These are phyloP conservation scores for Sitta carolinensis DNA, from an alignment of 2,797 vertebrate genomes.

Conservation along the genomic window DNA sequence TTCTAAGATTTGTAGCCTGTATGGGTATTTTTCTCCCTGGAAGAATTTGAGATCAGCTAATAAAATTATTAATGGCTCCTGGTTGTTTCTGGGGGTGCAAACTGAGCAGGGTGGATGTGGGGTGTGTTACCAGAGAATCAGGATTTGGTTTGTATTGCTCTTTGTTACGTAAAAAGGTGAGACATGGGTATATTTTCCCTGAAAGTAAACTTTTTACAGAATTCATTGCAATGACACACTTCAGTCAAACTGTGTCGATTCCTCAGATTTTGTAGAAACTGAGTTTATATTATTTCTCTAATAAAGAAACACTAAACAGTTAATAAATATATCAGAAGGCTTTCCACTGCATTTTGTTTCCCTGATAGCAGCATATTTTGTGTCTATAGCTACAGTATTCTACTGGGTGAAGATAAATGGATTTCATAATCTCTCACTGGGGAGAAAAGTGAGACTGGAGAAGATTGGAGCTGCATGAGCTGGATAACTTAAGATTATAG, in stretches of 20 bases:
- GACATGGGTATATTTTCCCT: background rate
- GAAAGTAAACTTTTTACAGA: constrained; percentile 27
- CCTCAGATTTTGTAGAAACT: background rate
- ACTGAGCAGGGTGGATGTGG: background rate
- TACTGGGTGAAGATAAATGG: constrained; percentile 58
- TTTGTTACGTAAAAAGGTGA: background rate
- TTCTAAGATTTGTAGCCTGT: background rate
- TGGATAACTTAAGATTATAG: constrained; percentile 40
- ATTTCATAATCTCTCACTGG: constrained; percentile 64
- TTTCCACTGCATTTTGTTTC: constrained; percentile 32
- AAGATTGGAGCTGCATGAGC: constrained; percentile 16
- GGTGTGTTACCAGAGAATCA: background rate
- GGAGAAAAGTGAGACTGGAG: constrained; percentile 26
- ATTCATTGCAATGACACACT: background rate
- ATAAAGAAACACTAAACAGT: background rate
- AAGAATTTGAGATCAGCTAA: background rate
- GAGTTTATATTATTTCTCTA: constrained; percentile 17
- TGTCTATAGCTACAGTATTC: background rate
- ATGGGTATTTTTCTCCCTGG: background rate
- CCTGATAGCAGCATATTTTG: constrained; percentile 15
- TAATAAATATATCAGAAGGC: constrained; percentile 30
- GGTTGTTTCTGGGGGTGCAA: background rate
- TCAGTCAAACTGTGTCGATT: background rate
- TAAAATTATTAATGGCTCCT: background rate
- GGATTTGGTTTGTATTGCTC: background rate